Conservation (phyloP, 2,797 vertebrate genomes). For the Lates japonicus region DNA sequence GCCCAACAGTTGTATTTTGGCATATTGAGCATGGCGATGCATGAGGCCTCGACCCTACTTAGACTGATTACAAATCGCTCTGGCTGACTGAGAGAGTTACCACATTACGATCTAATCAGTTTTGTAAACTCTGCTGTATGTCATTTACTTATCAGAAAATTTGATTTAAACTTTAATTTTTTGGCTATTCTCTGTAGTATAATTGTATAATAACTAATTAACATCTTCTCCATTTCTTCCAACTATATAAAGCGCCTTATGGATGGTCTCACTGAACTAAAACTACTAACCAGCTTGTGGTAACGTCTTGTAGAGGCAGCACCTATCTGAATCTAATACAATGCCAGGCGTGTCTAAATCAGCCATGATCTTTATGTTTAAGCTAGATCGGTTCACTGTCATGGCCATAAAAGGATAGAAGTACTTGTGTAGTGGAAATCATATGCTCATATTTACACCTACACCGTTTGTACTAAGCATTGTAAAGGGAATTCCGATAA, state of each 20-base stretch:
- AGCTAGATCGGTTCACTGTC: not conserved
- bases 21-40: conserved; percentile 73
- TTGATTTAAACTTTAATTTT: not conserved
- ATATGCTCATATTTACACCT: not conserved
- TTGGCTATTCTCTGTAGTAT: not conserved
- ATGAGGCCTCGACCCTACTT: no score
- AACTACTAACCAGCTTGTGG: not conserved
- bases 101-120: no score
- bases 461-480: not conserved
- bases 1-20: conserved; percentile 69
- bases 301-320: no score
- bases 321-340: not conserved
- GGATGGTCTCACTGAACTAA: not conserved
- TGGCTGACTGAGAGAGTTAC: conserved; percentile 23
- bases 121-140: no score
- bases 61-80: no score
- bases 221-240: not conserved
- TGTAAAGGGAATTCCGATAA: not conserved
- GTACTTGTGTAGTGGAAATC: not conserved
- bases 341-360: not conserved
- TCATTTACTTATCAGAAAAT: conserved; percentile 12
- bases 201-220: not conserved
- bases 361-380: not conserved
- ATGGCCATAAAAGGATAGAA: not conserved
- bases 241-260: not conserved